A percentile compares a stretch with the other conserved stretches of the same genome.
phyloP scores from a whole-genome alignment of 2,888 invertebrate genomes.

The Microplitis manilae region DNA sequence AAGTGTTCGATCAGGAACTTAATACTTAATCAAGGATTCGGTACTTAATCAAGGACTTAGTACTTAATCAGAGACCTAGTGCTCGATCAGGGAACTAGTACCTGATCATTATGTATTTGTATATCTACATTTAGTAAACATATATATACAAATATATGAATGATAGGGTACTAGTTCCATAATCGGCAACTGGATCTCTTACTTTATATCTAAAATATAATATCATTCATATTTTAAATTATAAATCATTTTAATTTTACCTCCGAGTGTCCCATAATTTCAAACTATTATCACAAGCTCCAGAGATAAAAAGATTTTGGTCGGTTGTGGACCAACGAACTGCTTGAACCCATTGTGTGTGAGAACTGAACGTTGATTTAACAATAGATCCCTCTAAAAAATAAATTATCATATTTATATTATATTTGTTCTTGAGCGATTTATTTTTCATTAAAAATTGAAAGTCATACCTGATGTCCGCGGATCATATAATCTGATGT shows the following conservation, averaged over 20 bases:
- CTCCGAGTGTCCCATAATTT: slow-evolving; percentile 97
- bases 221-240: neutral
- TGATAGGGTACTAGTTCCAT: too few relatives aligned
- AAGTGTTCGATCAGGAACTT: too few relatives aligned
- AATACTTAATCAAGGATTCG: too few relatives aligned
- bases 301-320: slow-evolving; percentile 91
- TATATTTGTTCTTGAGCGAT: neutral
- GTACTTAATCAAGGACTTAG: too few relatives aligned
- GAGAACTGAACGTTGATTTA: slow-evolving; percentile 89
- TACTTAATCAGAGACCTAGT: too few relatives aligned
- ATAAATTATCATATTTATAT: neutral
- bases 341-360: slow-evolving; percentile 92
- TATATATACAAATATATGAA: too few relatives aligned
- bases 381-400: slow-evolving; percentile 87
- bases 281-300: slow-evolving; percentile 90
- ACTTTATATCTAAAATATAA: slow-evolving; percentile 3
- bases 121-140: too few relatives aligned
- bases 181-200: too few relatives aligned
- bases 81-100: too few relatives aligned
- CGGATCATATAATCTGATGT: slow-evolving; percentile 93
- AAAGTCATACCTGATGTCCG: slow-evolving; percentile 81
- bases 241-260: slow-evolving; percentile 69
- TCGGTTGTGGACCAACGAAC: slow-evolving; percentile 90
- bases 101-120: too few relatives aligned
- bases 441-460: slow-evolving; percentile 11